Evolutionary conservation across 2,888 invertebrate species (phyloP).

Genomic region (Sminthurinus aureus): DNA sequence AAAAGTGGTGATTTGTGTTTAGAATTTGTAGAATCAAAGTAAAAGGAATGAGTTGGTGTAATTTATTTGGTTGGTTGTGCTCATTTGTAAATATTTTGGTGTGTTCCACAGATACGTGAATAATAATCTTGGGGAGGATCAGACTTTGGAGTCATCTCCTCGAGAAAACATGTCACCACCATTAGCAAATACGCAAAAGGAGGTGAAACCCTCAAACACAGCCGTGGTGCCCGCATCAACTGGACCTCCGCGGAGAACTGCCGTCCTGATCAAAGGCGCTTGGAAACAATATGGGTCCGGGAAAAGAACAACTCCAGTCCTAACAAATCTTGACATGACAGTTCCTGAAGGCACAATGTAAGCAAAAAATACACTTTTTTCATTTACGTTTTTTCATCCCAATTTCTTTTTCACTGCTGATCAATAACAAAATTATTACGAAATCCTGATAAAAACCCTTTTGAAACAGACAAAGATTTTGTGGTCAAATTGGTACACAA

Average conservation of each 20-base stretch:
- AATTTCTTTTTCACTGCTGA: no score
- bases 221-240: constrained; percentile 26
- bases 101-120: constrained; percentile 55
- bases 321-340: constrained; percentile 90
- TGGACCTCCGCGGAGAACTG: constrained; percentile 62
- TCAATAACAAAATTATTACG: background rate
- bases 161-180: constrained; percentile 52
- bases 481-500: no score
- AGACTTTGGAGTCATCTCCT: constrained; percentile 6
- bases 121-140: constrained; percentile 57
- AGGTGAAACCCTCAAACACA: constrained; percentile 54
- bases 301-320: constrained; percentile 84
- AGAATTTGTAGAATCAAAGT: no score
- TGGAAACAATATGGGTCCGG: constrained; percentile 90
- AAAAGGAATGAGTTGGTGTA: no score
- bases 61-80: no score
- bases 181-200: constrained; percentile 48
- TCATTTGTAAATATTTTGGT: background rate
- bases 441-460: background rate
- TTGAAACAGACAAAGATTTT: no score
- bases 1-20: no score
- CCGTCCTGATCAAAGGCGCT: constrained; percentile 86
- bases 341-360: constrained; percentile 94
- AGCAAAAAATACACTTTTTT: constrained; percentile 64
- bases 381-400: background rate